Base-by-base conservation (phyloP, 2,888 invertebrate genomes). In the Eulithis prunata region DNA sequence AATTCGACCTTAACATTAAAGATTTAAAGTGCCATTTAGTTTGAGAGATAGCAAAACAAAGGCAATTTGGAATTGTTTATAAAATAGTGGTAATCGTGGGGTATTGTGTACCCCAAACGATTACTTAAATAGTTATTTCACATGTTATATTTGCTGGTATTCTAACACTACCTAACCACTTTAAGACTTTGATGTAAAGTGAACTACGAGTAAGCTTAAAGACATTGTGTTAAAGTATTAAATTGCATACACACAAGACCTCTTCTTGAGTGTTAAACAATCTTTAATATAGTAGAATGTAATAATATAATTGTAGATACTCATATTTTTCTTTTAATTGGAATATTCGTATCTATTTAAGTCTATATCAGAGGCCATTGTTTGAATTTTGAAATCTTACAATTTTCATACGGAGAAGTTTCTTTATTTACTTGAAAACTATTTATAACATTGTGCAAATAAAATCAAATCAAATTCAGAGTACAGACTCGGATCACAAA, bases 121-220 rank as follows among this genome's bases (percentile, higher is more conserved):
- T 64, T 55, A 59, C 46, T 38, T 56, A 64, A 66, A 64, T 68
- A 64, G 63, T 56, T 62, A 56, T 62, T 57, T 69, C 60, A 66
- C 66, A 64, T 69, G 64, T 68, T 61, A 45, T 54, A 57, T 61
- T 64, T 41, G 54, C 14, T 60, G 53, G 45, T 54, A 28, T 58
- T 8, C 12, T 47, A 47, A 11, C 14, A 43, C 13, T 21, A 41
- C 28, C 28, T 38, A 55, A 36, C 53, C n/a, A 13, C 10, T 43
- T 52, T 45, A 14, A 21, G n/a, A 12, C 10, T 13, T 5, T 32
- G 38, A 8, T 49, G 8, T 28, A 62, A 41, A 51, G 43, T 43
- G 13, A 57, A 57, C 41, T 56, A n/a, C n/a, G n/a, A n/a, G n/a
- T n/a, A 11, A 56, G 43, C 45, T 57, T 46, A 32, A 57, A 7